Conservation (phyloP, 2,113 vertebrate species). For the Cephalophus harveyi region DNA sequence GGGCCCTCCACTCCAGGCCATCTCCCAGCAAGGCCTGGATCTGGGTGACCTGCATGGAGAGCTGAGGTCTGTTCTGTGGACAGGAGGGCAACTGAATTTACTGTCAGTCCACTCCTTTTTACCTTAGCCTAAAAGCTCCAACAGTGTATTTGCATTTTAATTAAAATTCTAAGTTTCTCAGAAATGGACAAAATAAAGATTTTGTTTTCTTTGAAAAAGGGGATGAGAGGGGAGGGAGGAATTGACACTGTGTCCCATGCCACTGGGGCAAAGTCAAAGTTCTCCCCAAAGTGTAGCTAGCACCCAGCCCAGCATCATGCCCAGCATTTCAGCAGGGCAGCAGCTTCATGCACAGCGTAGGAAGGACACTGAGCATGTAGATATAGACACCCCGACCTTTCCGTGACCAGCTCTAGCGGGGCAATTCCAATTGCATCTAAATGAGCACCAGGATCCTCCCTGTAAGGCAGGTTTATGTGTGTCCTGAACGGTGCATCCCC, state of each 20-base stretch:
- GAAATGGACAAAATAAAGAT: neutral
- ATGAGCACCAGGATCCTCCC: constrained; percentile 48
- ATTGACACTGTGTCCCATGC: neutral
- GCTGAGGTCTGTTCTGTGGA: neutral
- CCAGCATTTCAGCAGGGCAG: neutral
- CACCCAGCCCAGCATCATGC: constrained; percentile 24
- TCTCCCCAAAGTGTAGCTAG: neutral
- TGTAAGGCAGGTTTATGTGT: neutral
- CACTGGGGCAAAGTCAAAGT: constrained; percentile 16
- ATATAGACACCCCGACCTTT: constrained; percentile 6
- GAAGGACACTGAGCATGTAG: constrained; percentile 31
- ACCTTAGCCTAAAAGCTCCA: neutral
- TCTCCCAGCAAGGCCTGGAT: neutral
- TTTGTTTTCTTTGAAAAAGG: constrained; percentile 12
- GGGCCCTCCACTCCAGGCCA: neutral
- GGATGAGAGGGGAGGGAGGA: neutral
- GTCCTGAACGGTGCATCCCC: constrained; percentile 61
- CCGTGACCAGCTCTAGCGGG: constrained; percentile 52
- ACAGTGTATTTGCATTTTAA: neutral
- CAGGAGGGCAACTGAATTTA: neutral
- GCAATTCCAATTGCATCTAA: constrained; percentile 53
- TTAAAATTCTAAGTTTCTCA: constrained; percentile 21
- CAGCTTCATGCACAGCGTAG: neutral
- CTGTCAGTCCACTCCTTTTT: neutral
- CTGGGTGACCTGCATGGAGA: rapidly evolving